Evolutionary conservation across 2,888 invertebrate species (phyloP).

Genomic region (Ligdia adustata): DNA sequence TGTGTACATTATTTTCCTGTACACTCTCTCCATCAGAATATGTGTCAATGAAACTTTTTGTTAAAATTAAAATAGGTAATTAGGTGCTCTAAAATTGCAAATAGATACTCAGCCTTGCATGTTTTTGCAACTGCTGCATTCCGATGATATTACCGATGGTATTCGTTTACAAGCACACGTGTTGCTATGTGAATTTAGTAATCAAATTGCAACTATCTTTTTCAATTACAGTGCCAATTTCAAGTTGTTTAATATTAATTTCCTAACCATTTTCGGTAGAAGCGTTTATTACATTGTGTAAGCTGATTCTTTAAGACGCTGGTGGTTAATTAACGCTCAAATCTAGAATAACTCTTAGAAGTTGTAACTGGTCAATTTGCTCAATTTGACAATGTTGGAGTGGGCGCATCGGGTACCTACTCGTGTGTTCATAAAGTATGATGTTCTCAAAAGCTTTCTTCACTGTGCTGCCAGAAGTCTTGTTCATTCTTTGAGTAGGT

Average conservation of each 20-base stretch:
- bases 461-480: too few species aligned
- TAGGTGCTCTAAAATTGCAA: conserved; percentile 13
- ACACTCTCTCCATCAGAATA: conserved; percentile 13
- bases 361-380: conserved; percentile 27
- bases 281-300: background rate
- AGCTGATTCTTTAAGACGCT: background rate
- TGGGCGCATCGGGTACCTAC: conserved; percentile 11
- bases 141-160: background rate
- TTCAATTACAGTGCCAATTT: too few species aligned
- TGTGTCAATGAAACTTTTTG: conserved; percentile 29
- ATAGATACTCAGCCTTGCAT: conserved; percentile 13
- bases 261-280: background rate
- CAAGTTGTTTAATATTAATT: too few species aligned
- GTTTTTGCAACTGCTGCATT: conserved; percentile 5
- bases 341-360: conserved; percentile 4
- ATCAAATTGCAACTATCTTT: too few species aligned
- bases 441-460: too few species aligned
- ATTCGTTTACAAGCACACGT: background rate
- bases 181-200: too few species aligned
- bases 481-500: background rate
- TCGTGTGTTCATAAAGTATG: too few species aligned
- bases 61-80: conserved; percentile 25
- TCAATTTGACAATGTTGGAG: conserved; percentile 32
- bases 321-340: conserved; percentile 7
- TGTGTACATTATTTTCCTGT: conserved; percentile 19